A percentile compares a stretch with the other conserved stretches of the same genome.
These are phyloP conservation scores for Bos taurus DNA, from an alignment of 2,113 vertebrate species.

Conservation along the genomic window ARS-UCD2.0 NC_037352.1:9194501-9195000, in stretches of 20 bases:
- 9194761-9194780: not conserved
- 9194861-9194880: not conserved
- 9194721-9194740: not conserved
- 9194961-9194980: not conserved
- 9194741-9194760: not conserved
- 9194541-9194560: not conserved
- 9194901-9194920: not conserved
- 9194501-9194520: not conserved
- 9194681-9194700: not conserved
- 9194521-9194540: not conserved
- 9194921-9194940: constrained; percentile 15
- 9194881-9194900: not conserved
- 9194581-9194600: not conserved
- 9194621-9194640: not conserved
- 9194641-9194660: not conserved
- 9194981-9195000: not conserved
- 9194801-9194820: not conserved
- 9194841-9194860: not conserved
- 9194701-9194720: fast-evolving
- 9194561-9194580: not conserved
- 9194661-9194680: not conserved
- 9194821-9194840: not conserved
- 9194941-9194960: not conserved
- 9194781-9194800: not conserved
- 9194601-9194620: not conserved